Conservation (phyloP, 2,888 invertebrate genomes). For the Polydrusus pterygomalis region DNA sequence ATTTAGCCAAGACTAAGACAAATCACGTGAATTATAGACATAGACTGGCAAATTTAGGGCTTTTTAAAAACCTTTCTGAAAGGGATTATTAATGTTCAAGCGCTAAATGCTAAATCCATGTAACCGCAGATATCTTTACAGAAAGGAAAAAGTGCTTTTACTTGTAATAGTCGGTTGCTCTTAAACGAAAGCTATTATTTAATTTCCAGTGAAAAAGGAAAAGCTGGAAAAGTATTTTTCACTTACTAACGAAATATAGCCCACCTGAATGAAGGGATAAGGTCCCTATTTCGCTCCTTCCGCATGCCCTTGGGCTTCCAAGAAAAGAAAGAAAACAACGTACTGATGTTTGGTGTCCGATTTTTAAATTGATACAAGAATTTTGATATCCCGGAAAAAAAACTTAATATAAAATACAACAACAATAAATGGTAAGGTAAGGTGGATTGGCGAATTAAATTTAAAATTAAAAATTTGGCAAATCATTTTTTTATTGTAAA, state of each 20-base stretch:
- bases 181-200: conserved; percentile 33
- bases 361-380: background rate
- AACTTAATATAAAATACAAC: no score
- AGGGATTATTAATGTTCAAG: conserved; percentile 30
- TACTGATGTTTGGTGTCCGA: background rate
- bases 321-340: background rate
- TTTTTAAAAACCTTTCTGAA: conserved; percentile 26
- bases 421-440: no score
- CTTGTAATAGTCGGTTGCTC: conserved; percentile 31
- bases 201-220: conserved; percentile 29
- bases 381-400: no score
- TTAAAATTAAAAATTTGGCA: background rate
- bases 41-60: conserved; percentile 23
- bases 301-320: background rate
- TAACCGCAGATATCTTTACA: conserved; percentile 30
- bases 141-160: conserved; percentile 32
- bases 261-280: conserved; percentile 50
- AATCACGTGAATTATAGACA: conserved; percentile 29
- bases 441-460: no score
- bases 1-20: conserved; percentile 22
- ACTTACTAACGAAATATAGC: conserved; percentile 23
- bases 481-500: no score
- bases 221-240: conserved; percentile 29
- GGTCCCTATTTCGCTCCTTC: background rate
- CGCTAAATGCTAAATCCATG: conserved; percentile 31